Evolutionary conservation across 2,888 invertebrate genomes (phyloP), one percentile per base, ranked within the genome.

Genomic region (Mythimna lalbum): DNA sequence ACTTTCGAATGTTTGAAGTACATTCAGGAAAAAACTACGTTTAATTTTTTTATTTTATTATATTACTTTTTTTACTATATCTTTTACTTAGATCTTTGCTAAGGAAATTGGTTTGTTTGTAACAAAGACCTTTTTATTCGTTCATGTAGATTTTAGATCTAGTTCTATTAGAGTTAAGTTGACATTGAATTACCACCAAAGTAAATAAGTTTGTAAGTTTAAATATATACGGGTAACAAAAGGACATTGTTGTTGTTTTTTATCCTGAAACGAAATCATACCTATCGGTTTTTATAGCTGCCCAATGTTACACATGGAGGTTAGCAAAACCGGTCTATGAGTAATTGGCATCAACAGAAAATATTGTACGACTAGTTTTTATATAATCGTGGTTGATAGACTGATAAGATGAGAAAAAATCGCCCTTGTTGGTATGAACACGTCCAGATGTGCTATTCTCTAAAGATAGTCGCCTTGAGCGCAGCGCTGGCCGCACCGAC

Each of bases 1-100:
- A 31, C 71, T 63, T 67, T 70, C 63, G 63, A 80, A 80, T 80
- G 63, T 76, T 56, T 53, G 39, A 63, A 78, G 70, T 66, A 70
- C 52, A 19, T 63, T 66, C 60, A 63, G 56, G 27, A 65, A 63
- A 50, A 7, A 47, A 53, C 61, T 56, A 64, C 56, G 47, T 63
- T 52, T 63, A 64, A 74, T 69, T 36, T 80, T n/a, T 80, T 65
- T 23, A 31, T 57, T 9, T 19, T 66, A 6, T 19, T 66, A 17
- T 57, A 52, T 36, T 50, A 53, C 36, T 57, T 76, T 78, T 33
- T 77, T 76, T 80, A 65, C 43, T 70, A 76, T 70, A 76, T 70
- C 63, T 63, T 63, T 36, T 6, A 19, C 21, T 27, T 56, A 55
- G 50, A 78, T 80, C 62, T 80, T 9, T 55, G n/a, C 31, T 69